Evolutionary conservation across 2,888 invertebrate species (phyloP).

Genomic region (Epistrophe eligans): DNA sequence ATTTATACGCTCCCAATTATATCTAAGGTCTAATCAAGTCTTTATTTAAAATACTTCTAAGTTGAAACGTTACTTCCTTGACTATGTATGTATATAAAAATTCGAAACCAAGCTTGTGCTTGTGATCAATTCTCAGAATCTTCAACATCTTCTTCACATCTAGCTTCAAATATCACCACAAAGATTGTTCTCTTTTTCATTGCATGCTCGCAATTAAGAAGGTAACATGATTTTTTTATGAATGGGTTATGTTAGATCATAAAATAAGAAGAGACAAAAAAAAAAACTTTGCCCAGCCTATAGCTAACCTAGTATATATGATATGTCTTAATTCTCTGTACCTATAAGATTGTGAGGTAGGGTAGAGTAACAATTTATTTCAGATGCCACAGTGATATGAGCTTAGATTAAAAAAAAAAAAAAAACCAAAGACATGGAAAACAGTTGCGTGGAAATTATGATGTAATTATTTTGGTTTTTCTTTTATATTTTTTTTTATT

Average conservation of each 20-base stretch:
- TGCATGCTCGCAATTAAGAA: conserved; percentile 62
- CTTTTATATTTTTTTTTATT: conserved; percentile 20
- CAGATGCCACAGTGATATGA: conserved; percentile 37
- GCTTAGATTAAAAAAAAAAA: background rate
- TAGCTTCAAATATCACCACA: conserved; percentile 39
- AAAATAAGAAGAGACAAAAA: conserved; percentile 29
- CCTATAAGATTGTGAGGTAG: background rate
- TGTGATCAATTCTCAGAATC: conserved; percentile 18
- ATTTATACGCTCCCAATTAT: too few relatives aligned
- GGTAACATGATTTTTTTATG: conserved; percentile 61
- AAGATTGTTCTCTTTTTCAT: conserved; percentile 30
- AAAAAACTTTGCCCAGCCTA: background rate
- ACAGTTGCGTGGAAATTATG: conserved; percentile 68
- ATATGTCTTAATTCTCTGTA: conserved; percentile 19
- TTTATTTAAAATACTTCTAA: background rate
- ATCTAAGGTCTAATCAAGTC: background rate
- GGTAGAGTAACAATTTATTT: conserved; percentile 58
- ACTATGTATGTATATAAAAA: background rate
- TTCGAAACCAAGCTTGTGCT: background rate
- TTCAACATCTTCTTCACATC: conserved; percentile 28
- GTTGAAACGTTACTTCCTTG: background rate
- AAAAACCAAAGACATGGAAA: conserved; percentile 14
- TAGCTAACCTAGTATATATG: background rate
- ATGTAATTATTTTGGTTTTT: conserved; percentile 67
- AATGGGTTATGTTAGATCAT: conserved; percentile 62